Percentiles rank a stretch among this genome's conserved stretches.
Evolutionary conservation across 2,888 invertebrate species (phyloP).

Genomic region (Periphyllus acericola): DNA sequence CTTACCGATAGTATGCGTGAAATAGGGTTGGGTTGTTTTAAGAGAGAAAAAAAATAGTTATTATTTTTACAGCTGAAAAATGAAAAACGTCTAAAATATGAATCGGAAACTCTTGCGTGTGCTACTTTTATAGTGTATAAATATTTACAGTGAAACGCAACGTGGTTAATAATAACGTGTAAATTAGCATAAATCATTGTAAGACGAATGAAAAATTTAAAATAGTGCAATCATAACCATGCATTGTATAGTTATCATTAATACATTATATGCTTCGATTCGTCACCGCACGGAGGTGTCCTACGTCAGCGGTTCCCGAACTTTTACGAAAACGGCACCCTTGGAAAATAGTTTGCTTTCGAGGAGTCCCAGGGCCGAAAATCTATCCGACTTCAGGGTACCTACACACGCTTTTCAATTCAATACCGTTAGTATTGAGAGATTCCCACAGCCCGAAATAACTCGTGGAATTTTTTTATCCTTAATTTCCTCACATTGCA

Average conservation of each 20-base stretch:
- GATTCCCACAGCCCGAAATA: no score
- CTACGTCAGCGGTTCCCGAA: no score
- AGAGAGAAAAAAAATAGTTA: not conserved
- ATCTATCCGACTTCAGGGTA: no score
- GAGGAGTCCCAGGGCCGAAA: no score
- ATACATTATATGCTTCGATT: not conserved
- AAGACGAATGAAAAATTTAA: not conserved
- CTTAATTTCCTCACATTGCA: no score
- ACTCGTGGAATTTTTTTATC: no score
- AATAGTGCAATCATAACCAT: not conserved
- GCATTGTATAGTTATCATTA: no score
- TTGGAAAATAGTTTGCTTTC: no score
- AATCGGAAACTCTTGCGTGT: not conserved
- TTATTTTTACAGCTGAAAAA: not conserved
- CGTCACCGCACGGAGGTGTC: not conserved
- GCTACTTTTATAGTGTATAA: not conserved
- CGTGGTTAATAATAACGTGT: not conserved
- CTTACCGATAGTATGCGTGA: not conserved
- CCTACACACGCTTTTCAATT: no score
- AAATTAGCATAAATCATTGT: not conserved
- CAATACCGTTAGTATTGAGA: no score
- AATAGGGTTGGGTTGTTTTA: not conserved
- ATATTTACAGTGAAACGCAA: constrained; percentile 26
- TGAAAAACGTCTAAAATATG: not conserved
- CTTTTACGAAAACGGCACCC: no score